Conservation (phyloP, 2,113 vertebrate genomes). For the Pteropus alecto region DNA sequence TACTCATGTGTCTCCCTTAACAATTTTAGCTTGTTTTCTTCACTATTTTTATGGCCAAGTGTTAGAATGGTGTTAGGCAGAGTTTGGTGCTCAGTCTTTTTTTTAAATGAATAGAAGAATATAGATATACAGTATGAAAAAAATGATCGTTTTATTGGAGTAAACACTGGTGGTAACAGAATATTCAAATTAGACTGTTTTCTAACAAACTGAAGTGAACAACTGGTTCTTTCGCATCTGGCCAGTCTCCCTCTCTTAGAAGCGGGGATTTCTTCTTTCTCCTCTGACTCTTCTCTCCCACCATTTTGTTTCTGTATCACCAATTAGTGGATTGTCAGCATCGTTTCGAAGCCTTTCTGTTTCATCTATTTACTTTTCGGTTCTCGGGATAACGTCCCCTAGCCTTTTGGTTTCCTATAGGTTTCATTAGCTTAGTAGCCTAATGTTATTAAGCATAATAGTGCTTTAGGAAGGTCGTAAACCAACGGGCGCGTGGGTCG, state of each 20-base stretch:
- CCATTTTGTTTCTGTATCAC: conserved; percentile 43
- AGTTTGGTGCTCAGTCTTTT: neutral
- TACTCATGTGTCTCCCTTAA: neutral
- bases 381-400: neutral
- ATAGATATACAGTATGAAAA: neutral
- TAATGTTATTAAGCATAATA: neutral
- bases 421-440: neutral
- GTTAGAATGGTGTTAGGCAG: neutral
- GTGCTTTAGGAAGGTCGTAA: neutral
- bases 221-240: neutral
- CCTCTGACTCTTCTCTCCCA: neutral
- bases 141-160: neutral
- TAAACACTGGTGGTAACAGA: neutral
- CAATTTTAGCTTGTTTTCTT: neutral
- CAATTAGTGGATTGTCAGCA: neutral
- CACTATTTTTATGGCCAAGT: neutral
- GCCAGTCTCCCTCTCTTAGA: neutral
- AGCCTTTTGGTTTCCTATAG: neutral
- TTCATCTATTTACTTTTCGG: neutral
- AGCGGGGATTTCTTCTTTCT: neutral
- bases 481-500: fast-evolving
- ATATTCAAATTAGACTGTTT: neutral
- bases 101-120: neutral
- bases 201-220: neutral
- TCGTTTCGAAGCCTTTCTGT: neutral